Conservation (phyloP, 2,113 vertebrate genomes). For the Ammodytes marinus region DNA sequence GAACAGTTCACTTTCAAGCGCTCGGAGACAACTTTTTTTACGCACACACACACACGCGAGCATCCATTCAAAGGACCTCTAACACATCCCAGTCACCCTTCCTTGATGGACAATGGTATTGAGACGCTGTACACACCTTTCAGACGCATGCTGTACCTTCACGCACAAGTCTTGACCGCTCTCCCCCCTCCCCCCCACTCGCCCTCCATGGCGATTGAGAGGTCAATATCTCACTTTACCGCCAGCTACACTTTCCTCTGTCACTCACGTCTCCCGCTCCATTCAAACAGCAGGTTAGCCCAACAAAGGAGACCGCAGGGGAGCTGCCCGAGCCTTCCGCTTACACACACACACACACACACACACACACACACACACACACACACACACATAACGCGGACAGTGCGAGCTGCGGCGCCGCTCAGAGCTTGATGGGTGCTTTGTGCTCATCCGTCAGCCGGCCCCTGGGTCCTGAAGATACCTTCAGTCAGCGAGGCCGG, state of each 20-base stretch:
- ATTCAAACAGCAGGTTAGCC: slow-evolving; percentile 77
- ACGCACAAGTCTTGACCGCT: slow-evolving; percentile 35
- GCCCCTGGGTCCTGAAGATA: slow-evolving; percentile 93
- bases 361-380: slow-evolving; percentile 32
- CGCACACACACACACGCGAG: slow-evolving; percentile 6
- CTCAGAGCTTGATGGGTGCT: slow-evolving; percentile 84
- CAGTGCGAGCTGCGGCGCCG: slow-evolving; percentile 51
- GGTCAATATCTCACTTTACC: slow-evolving; percentile 93
- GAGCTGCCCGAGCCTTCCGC: slow-evolving; percentile 77
- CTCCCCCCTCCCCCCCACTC: slow-evolving; percentile 46
- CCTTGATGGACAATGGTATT: slow-evolving; percentile 29
- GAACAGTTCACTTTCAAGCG: slow-evolving; percentile 80
- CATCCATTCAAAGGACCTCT: slow-evolving; percentile 11
- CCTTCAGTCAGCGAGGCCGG: slow-evolving; percentile 89
- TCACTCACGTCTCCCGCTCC: slow-evolving; percentile 79
- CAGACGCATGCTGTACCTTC: slow-evolving; percentile 21
- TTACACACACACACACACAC: slow-evolving; percentile 54
- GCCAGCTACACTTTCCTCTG: slow-evolving; percentile 86
- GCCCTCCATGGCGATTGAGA: slow-evolving; percentile 87
- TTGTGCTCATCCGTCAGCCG: slow-evolving; percentile 95
- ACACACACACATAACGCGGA: slow-evolving; percentile 56
- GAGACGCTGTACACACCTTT: slow-evolving; percentile 20
- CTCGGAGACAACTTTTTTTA: slow-evolving; percentile 1
- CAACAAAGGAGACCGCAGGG: slow-evolving; percentile 82
- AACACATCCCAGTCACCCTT: neutral